Conservation (phyloP, 2,888 invertebrate genomes). For the Reticulitermes lucifugus region DNA sequence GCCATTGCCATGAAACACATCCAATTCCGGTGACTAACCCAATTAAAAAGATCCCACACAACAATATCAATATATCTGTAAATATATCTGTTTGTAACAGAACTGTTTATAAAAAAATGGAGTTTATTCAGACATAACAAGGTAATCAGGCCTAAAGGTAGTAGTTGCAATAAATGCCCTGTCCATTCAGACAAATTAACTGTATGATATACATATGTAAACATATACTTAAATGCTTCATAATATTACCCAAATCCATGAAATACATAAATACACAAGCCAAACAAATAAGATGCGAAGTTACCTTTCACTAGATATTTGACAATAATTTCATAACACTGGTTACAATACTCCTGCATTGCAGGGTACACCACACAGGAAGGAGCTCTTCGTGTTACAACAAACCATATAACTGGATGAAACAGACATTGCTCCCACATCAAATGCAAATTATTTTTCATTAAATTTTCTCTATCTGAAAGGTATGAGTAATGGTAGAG, state of each 20-base stretch:
- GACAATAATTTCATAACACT: not conserved
- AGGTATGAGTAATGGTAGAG: not conserved
- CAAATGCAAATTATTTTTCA: not conserved
- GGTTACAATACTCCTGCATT: not conserved
- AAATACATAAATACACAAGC: not conserved
- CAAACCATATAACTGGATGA: not conserved
- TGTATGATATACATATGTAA: not conserved
- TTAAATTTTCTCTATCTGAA: not conserved
- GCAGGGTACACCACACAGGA: not conserved
- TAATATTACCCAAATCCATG: not conserved
- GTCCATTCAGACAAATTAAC: not conserved
- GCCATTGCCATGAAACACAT: not conserved
- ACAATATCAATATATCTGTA: slow-evolving; percentile 15
- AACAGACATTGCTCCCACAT: not conserved
- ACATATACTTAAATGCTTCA: not conserved
- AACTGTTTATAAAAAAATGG: slow-evolving; percentile 30
- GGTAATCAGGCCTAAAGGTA: not conserved
- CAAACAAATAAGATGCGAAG: not conserved
- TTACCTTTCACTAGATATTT: not conserved
- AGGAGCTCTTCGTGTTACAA: not conserved
- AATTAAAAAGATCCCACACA: not conserved
- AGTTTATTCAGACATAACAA: slow-evolving; percentile 28
- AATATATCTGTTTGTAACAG: not conserved
- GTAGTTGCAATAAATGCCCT: not conserved
- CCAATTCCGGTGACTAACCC: not conserved